These are phyloP conservation scores for Momotus momota DNA, from an alignment of 2,797 vertebrate species.

Conservation along the genomic window DNA sequence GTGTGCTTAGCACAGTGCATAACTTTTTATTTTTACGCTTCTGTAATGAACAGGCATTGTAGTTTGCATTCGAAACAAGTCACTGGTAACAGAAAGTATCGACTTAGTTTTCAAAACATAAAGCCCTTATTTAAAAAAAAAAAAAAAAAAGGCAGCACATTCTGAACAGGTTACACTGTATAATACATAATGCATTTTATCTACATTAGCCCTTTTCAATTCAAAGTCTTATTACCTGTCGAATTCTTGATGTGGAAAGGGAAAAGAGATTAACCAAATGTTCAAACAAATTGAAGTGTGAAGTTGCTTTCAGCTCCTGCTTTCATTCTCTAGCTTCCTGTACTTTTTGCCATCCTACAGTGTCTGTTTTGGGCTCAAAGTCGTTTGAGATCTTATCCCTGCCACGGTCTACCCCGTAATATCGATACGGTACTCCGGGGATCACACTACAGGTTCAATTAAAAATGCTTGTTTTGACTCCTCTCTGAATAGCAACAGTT, in stretches of 20 bases:
- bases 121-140: not conserved
- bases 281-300: not conserved
- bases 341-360: constrained; percentile 60
- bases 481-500: constrained; percentile 2
- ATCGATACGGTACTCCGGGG: not conserved
- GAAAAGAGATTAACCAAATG: not conserved
- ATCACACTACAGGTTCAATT: not conserved
- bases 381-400: constrained; percentile 34
- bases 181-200: not conserved
- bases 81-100: not conserved
- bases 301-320: constrained; percentile 29
- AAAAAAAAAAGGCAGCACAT: not conserved
- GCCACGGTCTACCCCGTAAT: constrained; percentile 15
- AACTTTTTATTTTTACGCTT: constrained; percentile 40
- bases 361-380: constrained; percentile 60
- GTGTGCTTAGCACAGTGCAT: constrained; percentile 44
- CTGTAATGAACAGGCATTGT: constrained; percentile 55
- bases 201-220: constrained; percentile 8
- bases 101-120: constrained; percentile 6
- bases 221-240: not conserved
- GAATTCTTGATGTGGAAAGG: not conserved
- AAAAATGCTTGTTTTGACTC: constrained; percentile 45
- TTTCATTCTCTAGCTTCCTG: constrained; percentile 41
- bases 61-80: constrained; percentile 18
- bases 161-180: not conserved